Conservation (phyloP, 2,888 invertebrate species). For the Idaea aversata region DNA sequence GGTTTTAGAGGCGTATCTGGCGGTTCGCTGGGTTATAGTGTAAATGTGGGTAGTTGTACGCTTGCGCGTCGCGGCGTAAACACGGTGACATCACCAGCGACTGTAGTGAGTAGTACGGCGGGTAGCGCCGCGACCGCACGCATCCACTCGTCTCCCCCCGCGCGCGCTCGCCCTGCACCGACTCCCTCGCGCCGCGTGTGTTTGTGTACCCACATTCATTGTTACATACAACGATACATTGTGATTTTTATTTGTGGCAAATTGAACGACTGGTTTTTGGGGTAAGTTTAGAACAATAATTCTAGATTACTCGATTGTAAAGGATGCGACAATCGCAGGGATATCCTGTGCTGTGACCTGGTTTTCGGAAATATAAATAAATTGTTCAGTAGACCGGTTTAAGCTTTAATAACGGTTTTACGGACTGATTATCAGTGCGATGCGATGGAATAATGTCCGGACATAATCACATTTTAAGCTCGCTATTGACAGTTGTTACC, state of each 20-base stretch:
- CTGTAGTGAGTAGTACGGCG: constrained; percentile 45
- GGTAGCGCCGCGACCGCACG: constrained; percentile 43
- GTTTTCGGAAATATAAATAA: constrained; percentile 40
- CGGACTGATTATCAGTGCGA: constrained; percentile 18
- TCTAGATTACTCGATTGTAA: neutral
- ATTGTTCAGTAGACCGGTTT: constrained; percentile 22
- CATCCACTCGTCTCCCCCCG: constrained; percentile 8
- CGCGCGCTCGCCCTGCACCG: constrained; percentile 9
- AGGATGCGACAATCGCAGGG: neutral
- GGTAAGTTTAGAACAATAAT: constrained; percentile 38
- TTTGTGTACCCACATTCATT: constrained; percentile 41
- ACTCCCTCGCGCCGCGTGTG: constrained; percentile 52
- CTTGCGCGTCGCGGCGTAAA: constrained; percentile 66
- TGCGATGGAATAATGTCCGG: neutral
- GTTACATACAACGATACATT: constrained; percentile 29
- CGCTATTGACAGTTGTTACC: neutral
- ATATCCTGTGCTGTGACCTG: constrained; percentile 34
- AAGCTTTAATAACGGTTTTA: constrained; percentile 21
- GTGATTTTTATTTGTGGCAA: constrained; percentile 40
- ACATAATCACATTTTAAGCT: neutral
- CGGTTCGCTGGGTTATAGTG: constrained; percentile 22
- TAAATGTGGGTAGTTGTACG: constrained; percentile 56
- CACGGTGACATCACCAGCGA: constrained; percentile 48
- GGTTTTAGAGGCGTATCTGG: constrained; percentile 29
- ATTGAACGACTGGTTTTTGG: constrained; percentile 44